These are phyloP conservation scores for Cosmorhoe ocellata DNA, from an alignment of 2,888 invertebrate genomes.

Conservation along the genomic window DNA sequence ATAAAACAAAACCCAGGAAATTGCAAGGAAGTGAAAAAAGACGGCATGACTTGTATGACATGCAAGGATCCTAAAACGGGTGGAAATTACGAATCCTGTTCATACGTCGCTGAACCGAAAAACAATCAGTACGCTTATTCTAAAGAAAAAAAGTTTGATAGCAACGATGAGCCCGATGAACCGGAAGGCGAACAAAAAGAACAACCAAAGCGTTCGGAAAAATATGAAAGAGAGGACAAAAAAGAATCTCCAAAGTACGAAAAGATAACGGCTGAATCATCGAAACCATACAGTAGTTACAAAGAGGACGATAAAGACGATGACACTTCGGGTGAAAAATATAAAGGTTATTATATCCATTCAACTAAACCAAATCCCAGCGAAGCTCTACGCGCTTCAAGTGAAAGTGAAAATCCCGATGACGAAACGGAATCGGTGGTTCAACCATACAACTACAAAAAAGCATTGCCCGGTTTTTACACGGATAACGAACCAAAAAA, in stretches of 20 bases:
- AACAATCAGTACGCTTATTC: conserved; percentile 87
- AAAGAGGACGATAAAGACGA: conserved; percentile 47
- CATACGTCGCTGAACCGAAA: conserved; percentile 88
- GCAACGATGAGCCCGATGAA: conserved; percentile 81
- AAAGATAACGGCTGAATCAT: conserved; percentile 48
- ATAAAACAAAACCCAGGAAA: conserved; percentile 84
- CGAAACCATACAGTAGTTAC: conserved; percentile 53
- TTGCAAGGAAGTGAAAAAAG: conserved; percentile 85
- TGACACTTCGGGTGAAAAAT: conserved; percentile 60
- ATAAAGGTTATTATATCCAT: conserved; percentile 69
- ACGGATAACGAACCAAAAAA: conserved; percentile 82
- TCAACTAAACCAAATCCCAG: conserved; percentile 64
- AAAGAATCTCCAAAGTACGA: conserved; percentile 55
- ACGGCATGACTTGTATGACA: conserved; percentile 86
- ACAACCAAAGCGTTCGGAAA: conserved; percentile 53
- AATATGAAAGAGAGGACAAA: conserved; percentile 56
- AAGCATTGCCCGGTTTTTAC: conserved; percentile 74
- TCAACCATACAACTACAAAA: conserved; percentile 73
- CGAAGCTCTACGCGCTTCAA: conserved; percentile 58
- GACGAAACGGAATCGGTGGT: conserved; percentile 56
- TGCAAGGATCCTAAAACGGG: conserved; percentile 89
- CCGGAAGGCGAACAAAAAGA: conserved; percentile 68
- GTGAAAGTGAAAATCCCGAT: conserved; percentile 58
- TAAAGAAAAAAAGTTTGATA: conserved; percentile 84
- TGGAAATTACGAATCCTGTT: conserved; percentile 90